Conservation (phyloP, 2,113 vertebrate genomes). For the Osmerus eperlanus region DNA sequence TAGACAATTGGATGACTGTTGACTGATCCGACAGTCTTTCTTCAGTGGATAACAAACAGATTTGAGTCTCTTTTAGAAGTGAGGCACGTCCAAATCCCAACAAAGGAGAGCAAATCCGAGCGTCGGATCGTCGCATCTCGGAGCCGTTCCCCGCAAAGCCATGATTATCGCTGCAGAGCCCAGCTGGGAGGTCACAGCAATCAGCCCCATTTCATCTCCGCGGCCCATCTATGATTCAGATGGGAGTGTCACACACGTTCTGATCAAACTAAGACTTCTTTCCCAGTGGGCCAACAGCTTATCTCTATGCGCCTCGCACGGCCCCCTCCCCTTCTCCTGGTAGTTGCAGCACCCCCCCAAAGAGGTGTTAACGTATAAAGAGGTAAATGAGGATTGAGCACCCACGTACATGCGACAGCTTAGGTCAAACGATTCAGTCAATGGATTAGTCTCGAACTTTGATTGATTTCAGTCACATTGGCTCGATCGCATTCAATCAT, state of each 20-base stretch:
- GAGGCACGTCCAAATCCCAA: neutral
- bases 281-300: neutral
- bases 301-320: too few species aligned
- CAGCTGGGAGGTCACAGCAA: conserved; percentile 20
- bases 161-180: neutral
- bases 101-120: neutral
- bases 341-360: too few species aligned
- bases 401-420: too few species aligned
- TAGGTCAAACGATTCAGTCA: neutral
- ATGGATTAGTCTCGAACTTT: neutral
- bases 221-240: neutral
- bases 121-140: neutral
- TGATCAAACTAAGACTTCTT: too few species aligned
- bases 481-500: too few species aligned
- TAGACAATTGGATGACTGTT: too few species aligned
- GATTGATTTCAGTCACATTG: too few species aligned
- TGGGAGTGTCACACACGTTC: neutral
- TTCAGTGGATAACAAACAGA: conserved; percentile 8
- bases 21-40: too few species aligned
- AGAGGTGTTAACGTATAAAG: too few species aligned
- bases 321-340: too few species aligned
- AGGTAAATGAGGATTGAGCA: too few species aligned
- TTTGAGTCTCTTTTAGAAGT: too few species aligned
- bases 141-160: neutral
- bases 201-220: conserved; percentile 7